Conservation (phyloP, 1,140 invertebrate species). For the Brachionus rubens region DNA sequence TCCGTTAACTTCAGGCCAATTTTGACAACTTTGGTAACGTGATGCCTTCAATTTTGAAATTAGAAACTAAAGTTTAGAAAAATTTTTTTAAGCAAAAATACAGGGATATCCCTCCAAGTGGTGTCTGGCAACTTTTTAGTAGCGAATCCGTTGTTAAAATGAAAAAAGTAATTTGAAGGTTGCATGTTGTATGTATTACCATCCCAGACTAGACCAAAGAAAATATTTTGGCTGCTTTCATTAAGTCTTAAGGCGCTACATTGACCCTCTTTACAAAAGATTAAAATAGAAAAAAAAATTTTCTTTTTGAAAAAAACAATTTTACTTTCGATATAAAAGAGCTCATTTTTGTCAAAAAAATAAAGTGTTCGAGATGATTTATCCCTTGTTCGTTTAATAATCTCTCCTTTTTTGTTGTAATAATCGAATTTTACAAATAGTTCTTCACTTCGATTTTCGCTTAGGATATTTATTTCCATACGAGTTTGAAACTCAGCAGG, state of each 20-base stretch:
- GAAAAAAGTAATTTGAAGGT: conserved; percentile 26
- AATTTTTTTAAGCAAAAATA: not conserved
- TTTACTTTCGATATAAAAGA: conserved; percentile 11
- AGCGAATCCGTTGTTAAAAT: conserved; percentile 36
- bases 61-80: not conserved
- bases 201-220: not conserved
- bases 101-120: conserved; percentile 30
- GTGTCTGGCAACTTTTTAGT: not conserved
- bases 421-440: conserved; percentile 11
- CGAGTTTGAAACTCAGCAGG: conserved; percentile 29
- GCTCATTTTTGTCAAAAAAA: conserved; percentile 38
- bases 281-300: not conserved
- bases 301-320: not conserved
- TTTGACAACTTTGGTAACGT: conserved; percentile 42
- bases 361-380: not conserved
- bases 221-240: conserved; percentile 4
- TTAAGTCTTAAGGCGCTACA: conserved; percentile 8
- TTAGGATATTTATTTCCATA: conserved; percentile 11
- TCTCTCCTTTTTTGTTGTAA: conserved; percentile 34
- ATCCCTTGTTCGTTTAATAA: conserved; percentile 13
- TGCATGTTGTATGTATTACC: conserved; percentile 13
- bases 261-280: not conserved
- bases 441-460: conserved; percentile 19
- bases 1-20: conserved; percentile 33
- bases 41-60: not conserved